Evolutionary conservation across 2,888 invertebrate genomes (phyloP).

Genomic region (Thumatha senex): DNA sequence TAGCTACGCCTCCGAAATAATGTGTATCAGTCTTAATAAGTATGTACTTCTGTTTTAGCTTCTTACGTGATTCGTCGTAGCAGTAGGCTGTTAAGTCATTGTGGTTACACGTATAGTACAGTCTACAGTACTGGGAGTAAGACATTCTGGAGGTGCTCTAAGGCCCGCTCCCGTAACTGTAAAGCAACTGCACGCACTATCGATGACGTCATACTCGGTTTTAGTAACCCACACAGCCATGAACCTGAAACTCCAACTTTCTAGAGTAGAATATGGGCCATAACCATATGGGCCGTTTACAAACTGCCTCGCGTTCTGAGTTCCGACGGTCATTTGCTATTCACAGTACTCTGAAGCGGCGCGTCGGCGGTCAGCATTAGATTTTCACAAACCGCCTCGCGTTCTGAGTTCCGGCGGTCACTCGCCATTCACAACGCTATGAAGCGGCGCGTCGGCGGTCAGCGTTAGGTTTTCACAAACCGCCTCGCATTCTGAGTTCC

Average conservation of each 20-base stretch:
- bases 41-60: not conserved
- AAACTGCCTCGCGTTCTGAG: no score
- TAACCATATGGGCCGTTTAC: no score
- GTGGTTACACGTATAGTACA: constrained; percentile 2
- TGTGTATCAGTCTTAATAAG: not conserved
- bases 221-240: not conserved
- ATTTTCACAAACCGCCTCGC: no score
- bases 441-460: no score
- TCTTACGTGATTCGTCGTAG: constrained; percentile 1
- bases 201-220: not conserved
- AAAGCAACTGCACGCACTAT: constrained; percentile 3
- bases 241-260: not conserved
- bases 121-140: not conserved
- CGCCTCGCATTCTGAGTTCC: no score
- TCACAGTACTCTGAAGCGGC: no score
- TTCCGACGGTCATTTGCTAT: no score
- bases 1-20: not conserved
- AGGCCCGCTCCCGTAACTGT: constrained; percentile 3
- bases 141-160: constrained; percentile 5
- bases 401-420: no score
- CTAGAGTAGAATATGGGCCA: no score
- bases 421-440: no score
- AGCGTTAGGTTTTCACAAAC: no score
- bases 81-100: constrained; percentile 1
- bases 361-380: no score